phyloP scores from a whole-genome alignment of 2,888 invertebrate species.

The Ectropis crepuscularia region DNA sequence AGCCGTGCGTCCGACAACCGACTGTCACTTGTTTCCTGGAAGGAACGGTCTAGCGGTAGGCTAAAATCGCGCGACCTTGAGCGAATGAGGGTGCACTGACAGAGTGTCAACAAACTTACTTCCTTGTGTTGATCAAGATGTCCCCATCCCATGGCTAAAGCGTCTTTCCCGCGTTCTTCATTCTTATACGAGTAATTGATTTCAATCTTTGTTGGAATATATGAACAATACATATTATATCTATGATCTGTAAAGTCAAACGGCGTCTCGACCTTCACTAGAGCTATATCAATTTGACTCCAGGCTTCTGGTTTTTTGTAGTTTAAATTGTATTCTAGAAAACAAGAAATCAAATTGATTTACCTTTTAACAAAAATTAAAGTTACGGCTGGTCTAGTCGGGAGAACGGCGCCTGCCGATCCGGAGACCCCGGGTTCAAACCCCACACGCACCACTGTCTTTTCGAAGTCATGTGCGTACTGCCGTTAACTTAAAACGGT shows the following conservation, averaged over 20 bases:
- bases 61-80: too few relatives aligned
- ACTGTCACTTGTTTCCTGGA: too few relatives aligned
- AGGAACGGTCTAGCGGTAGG: too few relatives aligned
- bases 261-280: conserved; percentile 51
- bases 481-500: too few relatives aligned
- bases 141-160: conserved; percentile 55
- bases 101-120: conserved; percentile 37
- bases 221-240: conserved; percentile 43
- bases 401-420: too few relatives aligned
- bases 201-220: conserved; percentile 44
- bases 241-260: conserved; percentile 40
- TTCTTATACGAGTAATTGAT: conserved; percentile 47
- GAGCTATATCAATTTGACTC: conserved; percentile 50
- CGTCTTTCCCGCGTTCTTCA: conserved; percentile 42
- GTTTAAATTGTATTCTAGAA: conserved; percentile 46
- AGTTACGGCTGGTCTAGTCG: too few relatives aligned
- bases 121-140: conserved; percentile 41
- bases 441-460: too few relatives aligned
- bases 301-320: conserved; percentile 44
- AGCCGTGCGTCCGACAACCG: too few relatives aligned
- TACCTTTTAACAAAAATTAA: neutral
- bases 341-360: neutral
- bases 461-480: too few relatives aligned
- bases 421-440: too few relatives aligned
- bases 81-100: too few relatives aligned